Evolutionary conservation across 2,113 vertebrate species (phyloP), one percentile per base, ranked within the genome.

Genomic region (Rhinogobius similis): DNA sequence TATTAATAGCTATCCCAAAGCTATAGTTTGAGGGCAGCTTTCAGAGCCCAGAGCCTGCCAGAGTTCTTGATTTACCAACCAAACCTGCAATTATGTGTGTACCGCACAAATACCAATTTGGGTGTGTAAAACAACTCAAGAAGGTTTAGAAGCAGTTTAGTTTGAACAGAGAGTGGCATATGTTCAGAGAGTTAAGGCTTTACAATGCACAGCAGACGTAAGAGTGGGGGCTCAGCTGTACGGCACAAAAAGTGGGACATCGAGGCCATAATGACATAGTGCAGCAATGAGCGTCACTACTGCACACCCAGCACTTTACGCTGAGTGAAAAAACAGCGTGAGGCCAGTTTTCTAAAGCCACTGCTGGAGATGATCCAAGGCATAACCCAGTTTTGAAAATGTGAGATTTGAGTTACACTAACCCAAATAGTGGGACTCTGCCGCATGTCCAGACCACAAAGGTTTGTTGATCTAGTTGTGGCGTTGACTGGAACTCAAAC

Each of bases 41-140:
- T 88, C 85, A 87, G 88, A 90, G 89, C 76, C 72, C 27, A 82
- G 75, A 79, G 84, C 87, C 89, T 82, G 87, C 90, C 90, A 89
- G 79, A 85, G 84, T 88, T 86, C 88, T 89, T 90, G 91, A 92
- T 92, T 90, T 90, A 84, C 90, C 90, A 90, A 86, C 84, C 89
- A 85, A 93, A 93, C 91, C 1, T 91, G 83, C 72, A 93, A 94
- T 94, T 93, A 93, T 81, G 89, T 81, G 81, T 75, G 67, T 82
- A 84, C 91, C 73, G 75, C 90, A 87, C 88, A 93, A 93, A 94
- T 93, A 92, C 90, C 87, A 92, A 90, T 93, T 92, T 93, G 87
- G 92, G 82, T 82, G 87, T 91, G 91, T 91, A 89, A 88, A 92
- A 92, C 89, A 92, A 91, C 87, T 78, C 84, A 82, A 58, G 71